Base-by-base conservation (phyloP, 2,797 vertebrate genomes). In the Sardinella longiceps region DNA sequence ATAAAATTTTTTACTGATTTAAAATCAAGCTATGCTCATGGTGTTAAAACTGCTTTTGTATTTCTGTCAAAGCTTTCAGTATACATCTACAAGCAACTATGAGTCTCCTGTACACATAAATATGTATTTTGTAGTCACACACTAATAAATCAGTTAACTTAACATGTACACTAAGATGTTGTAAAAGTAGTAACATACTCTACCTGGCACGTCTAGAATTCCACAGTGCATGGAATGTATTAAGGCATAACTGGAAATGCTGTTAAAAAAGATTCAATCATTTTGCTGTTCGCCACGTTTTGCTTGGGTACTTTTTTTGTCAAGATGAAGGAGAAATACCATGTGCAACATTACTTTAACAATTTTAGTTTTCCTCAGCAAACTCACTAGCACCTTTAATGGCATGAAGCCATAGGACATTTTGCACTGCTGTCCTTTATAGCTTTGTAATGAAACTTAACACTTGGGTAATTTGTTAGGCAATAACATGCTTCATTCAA, bases 391-490 rank as follows among this genome's bases (percentile, higher is more conserved):
- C 56, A 25, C 56, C 51, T 53, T 53, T 53, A 53, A 23, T 23
- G 1, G 56, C 56, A 25, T 5, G 7, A 7, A 58, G 56, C 56
- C 56, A 23, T 53, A 23, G 18, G 6, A 53, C 3, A 53, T 53
- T 23, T 23, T 53, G 51, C 51, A 53, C 18, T 60, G 56, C 56
- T 25, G 56, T 60, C 23, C 7, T 60, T 60, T 60, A 25, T 10
- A 10, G n/a, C n/a, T 60, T 58, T 9, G 25, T 43, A 43, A 43
- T 77, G 33, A 43, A 43, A 43, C 11, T 33, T 23, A 77, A 77
- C 70, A 43, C 70, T 43, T 39, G 70, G 70, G 37, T 77, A 77
- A 43, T 77, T 23, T 43, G 70, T 77, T 77, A 77, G 18, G 70
- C 15, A 43, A 77, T 77, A 39, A 74, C 66, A 33, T 74, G 66